These are phyloP conservation scores for Meteorus colon DNA, from an alignment of 2,888 invertebrate species.

Conservation along the genomic window DNA sequence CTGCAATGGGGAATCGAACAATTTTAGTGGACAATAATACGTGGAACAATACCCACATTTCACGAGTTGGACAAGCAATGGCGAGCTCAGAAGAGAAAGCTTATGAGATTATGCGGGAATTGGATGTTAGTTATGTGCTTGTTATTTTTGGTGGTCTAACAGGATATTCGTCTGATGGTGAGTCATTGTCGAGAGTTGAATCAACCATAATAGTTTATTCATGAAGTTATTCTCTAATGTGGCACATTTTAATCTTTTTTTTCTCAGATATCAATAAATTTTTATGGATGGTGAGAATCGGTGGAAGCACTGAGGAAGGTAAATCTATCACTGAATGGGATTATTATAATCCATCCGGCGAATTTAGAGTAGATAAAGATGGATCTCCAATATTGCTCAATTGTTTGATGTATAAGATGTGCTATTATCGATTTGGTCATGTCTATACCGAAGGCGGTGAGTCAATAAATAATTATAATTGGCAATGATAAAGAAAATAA, in stretches of 20 bases:
- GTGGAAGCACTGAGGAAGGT: constrained; percentile 95
- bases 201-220: too few species aligned
- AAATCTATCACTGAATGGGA: constrained; percentile 96
- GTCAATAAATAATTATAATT: constrained; percentile 46
- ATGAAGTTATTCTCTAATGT: too few species aligned
- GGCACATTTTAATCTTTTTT: constrained; percentile 39
- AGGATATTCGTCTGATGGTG: constrained; percentile 97
- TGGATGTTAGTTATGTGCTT: constrained; percentile 98
- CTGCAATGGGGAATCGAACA: constrained; percentile 98
- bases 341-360: constrained; percentile 96
- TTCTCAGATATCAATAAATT: constrained; percentile 96
- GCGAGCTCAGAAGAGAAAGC: constrained; percentile 97
- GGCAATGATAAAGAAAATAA: not conserved
- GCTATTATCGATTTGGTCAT: constrained; percentile 97
- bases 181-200: constrained; percentile 56
- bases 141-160: constrained; percentile 99
- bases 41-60: constrained; percentile 99
- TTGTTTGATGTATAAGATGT: constrained; percentile 99
- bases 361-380: constrained; percentile 96
- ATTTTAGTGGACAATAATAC: constrained; percentile 99
- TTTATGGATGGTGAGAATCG: constrained; percentile 98
- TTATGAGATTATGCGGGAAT: constrained; percentile 97
- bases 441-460: constrained; percentile 95
- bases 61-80: constrained; percentile 98
- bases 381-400: constrained; percentile 94